Base-by-base conservation (phyloP, 2,797 vertebrate genomes). In the Paramormyrops hopkinsi region DNA sequence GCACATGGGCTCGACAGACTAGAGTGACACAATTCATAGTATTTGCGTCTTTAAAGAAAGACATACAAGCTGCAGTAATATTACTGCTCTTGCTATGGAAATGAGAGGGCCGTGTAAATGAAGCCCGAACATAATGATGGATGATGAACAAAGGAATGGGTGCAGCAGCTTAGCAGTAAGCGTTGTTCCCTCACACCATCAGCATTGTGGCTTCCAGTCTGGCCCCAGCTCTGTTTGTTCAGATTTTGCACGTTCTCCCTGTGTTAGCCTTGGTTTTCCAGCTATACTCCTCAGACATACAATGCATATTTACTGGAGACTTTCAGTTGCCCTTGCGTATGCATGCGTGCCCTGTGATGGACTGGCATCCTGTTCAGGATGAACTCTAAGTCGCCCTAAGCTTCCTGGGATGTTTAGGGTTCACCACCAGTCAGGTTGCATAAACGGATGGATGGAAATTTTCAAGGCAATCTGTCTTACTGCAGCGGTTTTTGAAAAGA, bases 401-500 rank as follows among this genome's bases (percentile, higher is more conserved):
- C 33, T 41, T 76, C 69, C 33, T 41, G 69, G 33, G 69, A 76
- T 76, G 33, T 76, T 76, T 76, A 76, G 1, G 69, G 33, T 76
- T 76, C 69, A 76, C 2, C 33, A 76, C 69, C 69, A 76, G 69
- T 37, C 33, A 41, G 69, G 69, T 41, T 76, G 69, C 69, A 76
- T 76, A 76, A 76, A 82, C 11, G 76, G 41, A 44, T 8, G 76
- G 54, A 46, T 19, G 54, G 53, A 89, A 65, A 48, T 86, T 33
- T 19, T 51, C 54, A 88, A 59, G 89, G 89, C 89, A 88, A 48
- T 59, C 86, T 82, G 69, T 59, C 33, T n/a, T 37, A 88, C 89
- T 88, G 86, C 69, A 83, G n/a, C 5, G 11, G 53, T 48, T 41
- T 79, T 83, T 83, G n/a, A 89, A 33, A 86, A 89, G 25, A 89